A percentile compares a stretch with the other conserved stretches of the same genome.
phyloP scores from a whole-genome alignment of 1,140 invertebrate genomes.

The Hylyphantes graminicola region DNA sequence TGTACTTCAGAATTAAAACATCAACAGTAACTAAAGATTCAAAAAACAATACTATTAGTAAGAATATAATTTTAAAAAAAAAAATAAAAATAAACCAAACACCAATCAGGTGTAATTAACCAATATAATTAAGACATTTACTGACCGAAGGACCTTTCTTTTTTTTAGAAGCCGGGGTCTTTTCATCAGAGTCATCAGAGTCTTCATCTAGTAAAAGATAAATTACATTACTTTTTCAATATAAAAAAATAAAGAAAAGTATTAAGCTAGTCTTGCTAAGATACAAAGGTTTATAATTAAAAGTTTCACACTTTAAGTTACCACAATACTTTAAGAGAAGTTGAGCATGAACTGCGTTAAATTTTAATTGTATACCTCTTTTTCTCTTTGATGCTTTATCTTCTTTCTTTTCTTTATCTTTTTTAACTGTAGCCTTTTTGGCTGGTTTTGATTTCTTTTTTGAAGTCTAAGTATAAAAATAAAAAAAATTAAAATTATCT shows the following conservation, averaged over 20 bases:
- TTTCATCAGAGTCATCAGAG: conserved; percentile 27
- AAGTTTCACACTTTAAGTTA: background rate
- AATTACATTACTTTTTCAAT: conserved; percentile 8
- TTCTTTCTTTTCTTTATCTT: no score
- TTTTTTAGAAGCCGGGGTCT: conserved; percentile 28
- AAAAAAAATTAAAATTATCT: background rate
- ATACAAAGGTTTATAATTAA: background rate
- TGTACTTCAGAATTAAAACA: no score
- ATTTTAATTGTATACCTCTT: no score
- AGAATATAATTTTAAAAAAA: no score
- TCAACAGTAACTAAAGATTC: no score
- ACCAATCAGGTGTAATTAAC: background rate
- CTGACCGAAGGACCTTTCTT: conserved; percentile 32
- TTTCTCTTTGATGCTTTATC: no score
- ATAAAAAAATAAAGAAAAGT: conserved; percentile 6
- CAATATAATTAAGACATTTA: background rate
- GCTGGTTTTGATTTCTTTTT: conserved; percentile 24
- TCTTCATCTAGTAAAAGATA: conserved; percentile 9
- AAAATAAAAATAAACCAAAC: no score
- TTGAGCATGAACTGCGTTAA: no score
- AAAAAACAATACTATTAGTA: no score
- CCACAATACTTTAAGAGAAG: background rate
- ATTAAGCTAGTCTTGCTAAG: background rate
- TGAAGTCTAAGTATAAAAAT: background rate
- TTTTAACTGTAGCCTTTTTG: no score